Percentiles rank a stretch among this genome's conserved stretches.
phyloP scores from a whole-genome alignment of 1,140 invertebrate genomes.

The Hetaerina americana region DNA sequence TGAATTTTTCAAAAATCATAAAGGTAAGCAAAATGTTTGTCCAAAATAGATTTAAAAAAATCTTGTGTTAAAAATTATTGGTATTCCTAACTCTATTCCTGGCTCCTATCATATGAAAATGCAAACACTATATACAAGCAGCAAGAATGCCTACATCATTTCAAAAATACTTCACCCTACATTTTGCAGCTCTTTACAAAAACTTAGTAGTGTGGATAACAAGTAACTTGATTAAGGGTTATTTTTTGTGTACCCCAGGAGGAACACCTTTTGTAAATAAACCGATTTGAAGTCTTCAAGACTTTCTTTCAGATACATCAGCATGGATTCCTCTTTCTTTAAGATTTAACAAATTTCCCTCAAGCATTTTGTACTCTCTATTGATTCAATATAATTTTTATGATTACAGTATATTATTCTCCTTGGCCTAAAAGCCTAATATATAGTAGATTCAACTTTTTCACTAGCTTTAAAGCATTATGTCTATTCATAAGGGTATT shows the following conservation, averaged over 20 bases:
- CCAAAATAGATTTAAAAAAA: background rate
- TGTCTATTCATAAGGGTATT: background rate
- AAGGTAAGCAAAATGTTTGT: background rate
- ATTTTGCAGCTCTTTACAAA: background rate
- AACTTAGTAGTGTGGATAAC: background rate
- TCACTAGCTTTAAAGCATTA: background rate
- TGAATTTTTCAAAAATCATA: background rate
- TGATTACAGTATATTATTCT: background rate
- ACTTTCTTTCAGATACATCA: background rate
- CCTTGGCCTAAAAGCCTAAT: background rate
- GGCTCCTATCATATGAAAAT: background rate
- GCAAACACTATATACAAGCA: background rate
- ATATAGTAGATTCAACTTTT: background rate
- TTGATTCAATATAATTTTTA: background rate
- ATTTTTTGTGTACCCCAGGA: background rate
- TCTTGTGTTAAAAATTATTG: background rate
- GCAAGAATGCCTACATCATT: background rate
- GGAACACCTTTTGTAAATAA: background rate
- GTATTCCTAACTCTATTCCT: background rate
- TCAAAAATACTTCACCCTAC: background rate
- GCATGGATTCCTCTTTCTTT: background rate
- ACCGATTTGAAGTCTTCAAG: background rate
- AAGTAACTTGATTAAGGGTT: background rate
- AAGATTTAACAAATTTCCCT: background rate
- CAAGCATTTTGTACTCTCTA: background rate